These are phyloP conservation scores for Gasteruption jaculator DNA, from an alignment of 2,888 invertebrate genomes.

Conservation along the genomic window DNA sequence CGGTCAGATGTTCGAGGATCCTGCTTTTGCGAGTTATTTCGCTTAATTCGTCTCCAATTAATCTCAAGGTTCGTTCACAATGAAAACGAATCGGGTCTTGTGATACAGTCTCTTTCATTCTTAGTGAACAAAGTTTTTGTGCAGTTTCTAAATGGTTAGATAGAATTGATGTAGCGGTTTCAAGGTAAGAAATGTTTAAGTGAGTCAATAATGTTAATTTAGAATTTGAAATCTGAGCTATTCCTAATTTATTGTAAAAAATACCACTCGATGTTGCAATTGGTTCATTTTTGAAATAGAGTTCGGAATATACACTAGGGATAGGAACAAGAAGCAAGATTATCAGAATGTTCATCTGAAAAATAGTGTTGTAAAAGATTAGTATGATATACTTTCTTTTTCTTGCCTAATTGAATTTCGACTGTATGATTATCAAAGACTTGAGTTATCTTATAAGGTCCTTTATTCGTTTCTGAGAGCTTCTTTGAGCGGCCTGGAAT, in stretches of 20 bases:
- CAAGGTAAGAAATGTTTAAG: conserved; percentile 9
- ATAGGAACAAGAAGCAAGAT: not conserved
- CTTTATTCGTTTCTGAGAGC: conserved; percentile 16
- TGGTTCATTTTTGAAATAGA: conserved; percentile 3
- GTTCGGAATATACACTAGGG: not conserved
- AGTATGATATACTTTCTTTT: conserved; percentile 15
- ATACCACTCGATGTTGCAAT: conserved; percentile 10
- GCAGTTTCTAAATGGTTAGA: not conserved
- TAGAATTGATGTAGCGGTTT: conserved; percentile 7
- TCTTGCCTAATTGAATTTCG: conserved; percentile 13
- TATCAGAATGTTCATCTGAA: conserved; percentile 5
- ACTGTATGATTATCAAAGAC: conserved; percentile 12
- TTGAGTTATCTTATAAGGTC: conserved; percentile 18
- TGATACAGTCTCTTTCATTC: not conserved
- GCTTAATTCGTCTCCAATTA: conserved; percentile 1
- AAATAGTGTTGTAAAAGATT: conserved; percentile 14
- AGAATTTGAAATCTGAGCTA: conserved; percentile 10
- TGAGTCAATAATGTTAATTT: conserved; percentile 17
- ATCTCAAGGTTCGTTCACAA: not conserved
- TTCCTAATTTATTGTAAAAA: conserved; percentile 11
- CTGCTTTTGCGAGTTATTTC: not conserved
- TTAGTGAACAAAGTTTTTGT: conserved; percentile 1
- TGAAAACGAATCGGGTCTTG: conserved; percentile 1
- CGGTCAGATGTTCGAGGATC: not conserved
- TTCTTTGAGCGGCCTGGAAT: conserved; percentile 6